Percentiles rank a stretch among this genome's conserved stretches.
These are phyloP conservation scores for Amazona vittata DNA, from an alignment of 2,113 vertebrate species.

Conservation along the genomic window DNA sequence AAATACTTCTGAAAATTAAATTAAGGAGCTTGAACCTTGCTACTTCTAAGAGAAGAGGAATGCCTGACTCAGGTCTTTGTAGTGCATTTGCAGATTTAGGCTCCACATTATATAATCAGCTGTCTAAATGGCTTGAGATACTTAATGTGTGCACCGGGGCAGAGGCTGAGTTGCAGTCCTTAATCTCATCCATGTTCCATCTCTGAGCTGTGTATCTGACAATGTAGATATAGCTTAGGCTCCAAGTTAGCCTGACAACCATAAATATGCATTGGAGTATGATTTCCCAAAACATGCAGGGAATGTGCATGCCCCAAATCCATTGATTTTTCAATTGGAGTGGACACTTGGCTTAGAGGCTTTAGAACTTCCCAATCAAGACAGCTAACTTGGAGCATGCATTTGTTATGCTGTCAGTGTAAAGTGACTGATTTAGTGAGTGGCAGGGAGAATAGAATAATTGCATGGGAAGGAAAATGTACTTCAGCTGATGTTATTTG, in stretches of 20 bases:
- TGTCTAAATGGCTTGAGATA: not conserved
- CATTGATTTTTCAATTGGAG: not conserved
- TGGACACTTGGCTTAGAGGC: not conserved
- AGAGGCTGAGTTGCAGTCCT: not conserved
- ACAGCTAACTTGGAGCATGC: not conserved
- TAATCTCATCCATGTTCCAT: not conserved
- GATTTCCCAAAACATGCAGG: not conserved
- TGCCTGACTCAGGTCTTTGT: not conserved
- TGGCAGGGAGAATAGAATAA: not conserved
- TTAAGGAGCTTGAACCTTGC: not conserved
- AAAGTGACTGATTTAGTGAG: not conserved
- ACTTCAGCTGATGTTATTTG: not conserved
- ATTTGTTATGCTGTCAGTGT: not conserved
- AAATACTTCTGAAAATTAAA: not conserved
- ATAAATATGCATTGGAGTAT: not conserved
- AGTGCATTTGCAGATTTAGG: not conserved
- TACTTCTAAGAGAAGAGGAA: not conserved
- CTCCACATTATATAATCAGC: not conserved
- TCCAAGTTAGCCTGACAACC: not conserved
- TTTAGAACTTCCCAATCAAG: not conserved
- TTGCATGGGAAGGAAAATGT: not conserved
- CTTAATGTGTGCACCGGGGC: not conserved
- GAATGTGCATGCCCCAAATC: not conserved
- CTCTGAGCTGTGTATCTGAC: not conserved
- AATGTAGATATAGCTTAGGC: not conserved